Evolutionary conservation across 2,113 vertebrate species (phyloP).

Genomic region (Tylochromis polylepis): DNA sequence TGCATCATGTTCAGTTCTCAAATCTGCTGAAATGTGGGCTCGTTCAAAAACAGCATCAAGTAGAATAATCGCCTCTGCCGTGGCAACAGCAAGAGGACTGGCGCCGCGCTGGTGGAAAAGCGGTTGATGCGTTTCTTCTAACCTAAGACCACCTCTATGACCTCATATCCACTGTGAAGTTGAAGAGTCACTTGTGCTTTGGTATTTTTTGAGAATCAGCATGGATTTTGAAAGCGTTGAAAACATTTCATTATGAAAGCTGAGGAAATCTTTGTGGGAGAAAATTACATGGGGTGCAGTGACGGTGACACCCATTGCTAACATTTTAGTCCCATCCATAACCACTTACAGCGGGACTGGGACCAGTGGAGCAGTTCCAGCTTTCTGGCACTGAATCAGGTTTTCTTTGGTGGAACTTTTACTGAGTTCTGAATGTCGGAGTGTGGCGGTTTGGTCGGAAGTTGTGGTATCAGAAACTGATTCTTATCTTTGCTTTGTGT

Average conservation of each 20-base stretch:
- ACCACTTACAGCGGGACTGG: neutral
- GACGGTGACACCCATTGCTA: neutral
- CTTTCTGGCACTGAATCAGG: neutral
- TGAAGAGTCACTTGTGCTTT: neutral
- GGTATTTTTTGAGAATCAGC: neutral
- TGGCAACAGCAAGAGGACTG: neutral
- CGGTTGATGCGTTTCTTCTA: too few species aligned
- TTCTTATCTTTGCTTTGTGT: neutral
- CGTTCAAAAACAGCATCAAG: neutral
- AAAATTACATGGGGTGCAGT: neutral
- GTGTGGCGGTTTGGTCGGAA: neutral
- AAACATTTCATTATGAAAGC: neutral
- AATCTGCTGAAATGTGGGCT: neutral
- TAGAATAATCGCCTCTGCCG: neutral
- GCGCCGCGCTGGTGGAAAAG: neutral
- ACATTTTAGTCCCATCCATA: neutral
- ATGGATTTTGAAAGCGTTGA: too few species aligned
- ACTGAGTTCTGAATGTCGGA: neutral
- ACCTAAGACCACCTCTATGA: neutral
- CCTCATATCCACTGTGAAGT: neutral
- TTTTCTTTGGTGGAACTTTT: neutral
- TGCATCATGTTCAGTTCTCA: neutral
- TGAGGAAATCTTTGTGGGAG: neutral
- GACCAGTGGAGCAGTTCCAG: neutral
- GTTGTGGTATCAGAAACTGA: too few species aligned